These are phyloP conservation scores for Bos indicus DNA, from an alignment of 2,113 vertebrate genomes.

Conservation along the genomic window DNA sequence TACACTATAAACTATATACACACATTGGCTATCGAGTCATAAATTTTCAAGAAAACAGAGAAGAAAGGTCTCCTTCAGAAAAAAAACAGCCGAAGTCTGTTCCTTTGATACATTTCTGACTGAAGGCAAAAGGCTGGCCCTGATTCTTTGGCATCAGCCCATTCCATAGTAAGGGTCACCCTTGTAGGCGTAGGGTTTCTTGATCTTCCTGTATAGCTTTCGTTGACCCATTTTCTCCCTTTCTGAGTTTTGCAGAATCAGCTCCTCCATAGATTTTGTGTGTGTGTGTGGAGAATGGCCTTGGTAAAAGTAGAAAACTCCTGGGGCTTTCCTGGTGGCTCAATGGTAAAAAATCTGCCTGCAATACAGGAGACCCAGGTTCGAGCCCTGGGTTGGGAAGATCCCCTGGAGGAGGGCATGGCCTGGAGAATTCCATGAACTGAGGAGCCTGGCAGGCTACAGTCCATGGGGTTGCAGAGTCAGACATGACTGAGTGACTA, in stretches of 20 bases:
- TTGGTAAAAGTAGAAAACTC: neutral
- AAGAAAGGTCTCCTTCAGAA: constrained; percentile 17
- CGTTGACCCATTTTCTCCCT: neutral
- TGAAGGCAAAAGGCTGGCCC: constrained; percentile 17
- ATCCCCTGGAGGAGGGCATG: neutral
- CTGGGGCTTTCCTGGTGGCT: neutral
- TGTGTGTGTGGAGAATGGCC: neutral
- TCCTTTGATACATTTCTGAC: constrained; percentile 35
- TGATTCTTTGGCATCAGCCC: neutral
- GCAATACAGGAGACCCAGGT: neutral
- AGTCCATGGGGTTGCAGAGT: neutral
- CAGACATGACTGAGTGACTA: neutral
- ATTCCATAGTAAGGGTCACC: neutral
- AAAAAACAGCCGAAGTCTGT: accelerated
- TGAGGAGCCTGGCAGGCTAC: neutral
- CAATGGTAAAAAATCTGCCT: neutral
- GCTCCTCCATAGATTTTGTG: neutral
- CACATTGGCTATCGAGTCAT: neutral
- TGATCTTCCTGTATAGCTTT: neutral
- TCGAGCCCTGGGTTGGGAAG: neutral
- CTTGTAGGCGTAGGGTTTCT: neutral
- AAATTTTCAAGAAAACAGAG: constrained; percentile 47
- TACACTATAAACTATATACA: neutral
- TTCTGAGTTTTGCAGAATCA: neutral
- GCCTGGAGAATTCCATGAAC: neutral